phyloP scores from a whole-genome alignment of 1,140 invertebrate species.

The Papilio aristodemus region DNA sequence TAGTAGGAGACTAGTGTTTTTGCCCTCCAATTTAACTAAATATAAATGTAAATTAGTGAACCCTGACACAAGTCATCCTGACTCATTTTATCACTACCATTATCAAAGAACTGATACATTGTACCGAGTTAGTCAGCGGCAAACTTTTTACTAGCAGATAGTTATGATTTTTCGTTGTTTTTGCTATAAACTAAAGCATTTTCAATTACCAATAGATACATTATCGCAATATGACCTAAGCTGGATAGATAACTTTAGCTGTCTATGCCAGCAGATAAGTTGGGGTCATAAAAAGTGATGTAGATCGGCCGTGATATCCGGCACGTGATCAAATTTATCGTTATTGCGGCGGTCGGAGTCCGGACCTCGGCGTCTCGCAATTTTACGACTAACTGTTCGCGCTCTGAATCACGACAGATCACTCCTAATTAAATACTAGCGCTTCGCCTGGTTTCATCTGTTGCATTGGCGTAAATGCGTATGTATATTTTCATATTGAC shows the following conservation, averaged over 20 bases:
- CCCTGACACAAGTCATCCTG: too few relatives aligned
- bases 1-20: too few relatives aligned
- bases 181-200: not conserved
- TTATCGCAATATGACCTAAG: constrained; percentile 18
- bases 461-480: too few relatives aligned
- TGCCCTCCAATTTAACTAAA: too few relatives aligned
- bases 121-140: too few relatives aligned
- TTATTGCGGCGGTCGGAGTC: constrained; percentile 4
- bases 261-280: constrained; percentile 8
- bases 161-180: not conserved
- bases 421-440: constrained; percentile 30
- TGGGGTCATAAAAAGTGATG: constrained; percentile 24
- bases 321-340: constrained; percentile 26
- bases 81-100: too few relatives aligned
- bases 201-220: constrained; percentile 9
- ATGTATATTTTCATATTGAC: not conserved
- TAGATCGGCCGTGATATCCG: constrained; percentile 21
- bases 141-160: too few relatives aligned
- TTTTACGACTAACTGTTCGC: constrained; percentile 25
- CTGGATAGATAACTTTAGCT: constrained; percentile 1
- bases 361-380: constrained; percentile 26
- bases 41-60: too few relatives aligned
- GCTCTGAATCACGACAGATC: constrained; percentile 31
- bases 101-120: too few relatives aligned
- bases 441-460: not conserved